A percentile compares a stretch with the other conserved stretches of the same genome.
Conservation (phyloP, 2,113 vertebrate genomes). For the Lathamus discolor region DNA sequence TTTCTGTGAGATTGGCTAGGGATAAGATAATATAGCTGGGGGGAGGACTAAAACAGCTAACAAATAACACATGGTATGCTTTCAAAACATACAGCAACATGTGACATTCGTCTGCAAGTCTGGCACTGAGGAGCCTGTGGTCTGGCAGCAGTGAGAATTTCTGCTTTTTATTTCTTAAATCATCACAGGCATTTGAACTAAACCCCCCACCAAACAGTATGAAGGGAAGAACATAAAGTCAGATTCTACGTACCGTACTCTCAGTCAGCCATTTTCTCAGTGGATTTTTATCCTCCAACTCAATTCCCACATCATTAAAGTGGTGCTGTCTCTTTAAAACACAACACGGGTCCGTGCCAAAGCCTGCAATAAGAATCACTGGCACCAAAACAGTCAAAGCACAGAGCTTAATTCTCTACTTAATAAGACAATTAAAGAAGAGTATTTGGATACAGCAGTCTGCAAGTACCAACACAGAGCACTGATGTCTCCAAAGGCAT, state of each 20-base stretch:
- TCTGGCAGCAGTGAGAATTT: conserved; percentile 75
- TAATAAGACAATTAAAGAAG: conserved; percentile 74
- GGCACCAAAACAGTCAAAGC: conserved; percentile 58
- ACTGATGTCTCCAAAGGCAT: conserved; percentile 63
- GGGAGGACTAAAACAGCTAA: conserved; percentile 66
- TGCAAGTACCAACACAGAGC: conserved; percentile 65
- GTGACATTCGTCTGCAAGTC: conserved; percentile 76
- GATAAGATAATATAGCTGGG: conserved; percentile 36
- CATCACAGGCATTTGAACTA: conserved; percentile 42
- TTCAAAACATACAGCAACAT: conserved; percentile 71
- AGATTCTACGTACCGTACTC: conserved; percentile 4
- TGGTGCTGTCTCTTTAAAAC: conserved; percentile 61
- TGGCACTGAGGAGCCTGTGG: conserved; percentile 82
- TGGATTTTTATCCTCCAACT: conserved; percentile 52
- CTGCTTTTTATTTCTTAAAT: conserved; percentile 73
- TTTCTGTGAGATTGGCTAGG: conserved; percentile 28
- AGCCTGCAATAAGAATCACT: conserved; percentile 49
- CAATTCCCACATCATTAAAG: conserved; percentile 65
- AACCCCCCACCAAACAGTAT: conserved; percentile 48
- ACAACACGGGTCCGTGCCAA: conserved; percentile 23
- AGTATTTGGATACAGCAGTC: conserved; percentile 61
- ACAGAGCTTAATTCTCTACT: conserved; percentile 62
- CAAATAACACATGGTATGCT: conserved; percentile 82
- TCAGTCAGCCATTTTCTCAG: conserved; percentile 58
- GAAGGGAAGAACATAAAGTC: conserved; percentile 58